Evolutionary conservation across 2,888 invertebrate genomes (phyloP), one percentile per base, ranked within the genome.

Genomic region (Drosophila mayaguana): DNA sequence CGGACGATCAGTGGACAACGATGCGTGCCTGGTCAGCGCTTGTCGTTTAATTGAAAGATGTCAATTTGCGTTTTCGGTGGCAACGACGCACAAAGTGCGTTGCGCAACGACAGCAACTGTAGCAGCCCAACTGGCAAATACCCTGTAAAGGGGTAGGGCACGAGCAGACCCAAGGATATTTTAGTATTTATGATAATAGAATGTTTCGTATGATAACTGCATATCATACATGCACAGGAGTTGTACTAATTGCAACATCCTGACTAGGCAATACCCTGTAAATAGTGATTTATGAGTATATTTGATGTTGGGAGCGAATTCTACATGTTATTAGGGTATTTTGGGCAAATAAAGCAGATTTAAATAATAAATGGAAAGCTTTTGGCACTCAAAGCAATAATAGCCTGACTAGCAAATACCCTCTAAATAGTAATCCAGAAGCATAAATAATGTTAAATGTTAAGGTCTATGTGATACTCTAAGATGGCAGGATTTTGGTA

Each of bases 1-100:
- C 34, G 28, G 38, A 54, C 56, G 60, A 55, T 63, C 63, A 63
- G 74, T 45, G 48, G 36, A 43, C 80, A 61, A 63, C 74, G 88
- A 53, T 83, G 88, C 85, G 80, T 80, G 78, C 75, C 63, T 55
- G 70, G 50, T 63, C 76, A 71, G 53, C 56, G 63, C 54, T 83
- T 79, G 86, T 71, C 78, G 72, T 88, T 84, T 85, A 89, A 85
- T 87, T 85, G 88, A 85, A 85, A 87, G 89, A 85, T 87, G 85
- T 85, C 85, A 87, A 87, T 89, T 89, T 89, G 89, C 87, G 80
- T 80, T 80, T 75, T 22, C 67, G 61, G 72, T 74, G 72, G 75
- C 81, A 75, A 74, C 84, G 77, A 88, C 81, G 80, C 83, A 88
- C 88, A 85, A 88, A 83, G 71, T 83, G 83, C 83, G 83, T 85